These are phyloP conservation scores for Clepsis dumicolana DNA, from an alignment of 2,888 invertebrate species.

Conservation along the genomic window DNA sequence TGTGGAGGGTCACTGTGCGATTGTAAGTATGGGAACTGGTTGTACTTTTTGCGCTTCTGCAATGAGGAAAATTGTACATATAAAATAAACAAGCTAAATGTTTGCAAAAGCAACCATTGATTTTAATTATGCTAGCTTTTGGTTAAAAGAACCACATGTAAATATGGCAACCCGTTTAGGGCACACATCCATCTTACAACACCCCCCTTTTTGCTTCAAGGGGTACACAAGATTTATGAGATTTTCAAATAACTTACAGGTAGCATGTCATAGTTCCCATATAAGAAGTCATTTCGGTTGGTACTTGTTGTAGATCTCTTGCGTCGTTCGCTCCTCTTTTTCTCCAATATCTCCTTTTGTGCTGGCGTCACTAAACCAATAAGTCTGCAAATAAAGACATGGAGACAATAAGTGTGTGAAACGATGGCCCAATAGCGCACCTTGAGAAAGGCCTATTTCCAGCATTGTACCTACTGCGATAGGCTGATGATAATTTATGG, in stretches of 20 bases:
- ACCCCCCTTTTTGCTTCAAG: too few species aligned
- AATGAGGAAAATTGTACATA: constrained; percentile 48
- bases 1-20: constrained; percentile 79
- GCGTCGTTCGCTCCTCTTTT: constrained; percentile 75
- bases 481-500: too few species aligned
- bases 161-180: too few species aligned
- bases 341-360: constrained; percentile 74
- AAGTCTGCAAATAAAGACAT: constrained; percentile 60
- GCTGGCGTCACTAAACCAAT: constrained; percentile 75
- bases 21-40: constrained; percentile 80
- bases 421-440: too few species aligned
- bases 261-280: constrained; percentile 76
- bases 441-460: too few species aligned
- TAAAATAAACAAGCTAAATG: not conserved
- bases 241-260: constrained; percentile 62
- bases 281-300: constrained; percentile 77
- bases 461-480: too few species aligned
- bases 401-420: not conserved
- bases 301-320: constrained; percentile 73
- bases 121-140: too few species aligned
- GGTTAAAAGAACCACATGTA: too few species aligned
- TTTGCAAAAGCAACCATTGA: not conserved
- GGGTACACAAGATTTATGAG: too few species aligned
- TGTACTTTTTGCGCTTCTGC: constrained; percentile 80
- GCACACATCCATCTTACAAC: too few species aligned